Conservation (phyloP, 23 tunicate species). For the Halocynthia roretzi region DNA sequence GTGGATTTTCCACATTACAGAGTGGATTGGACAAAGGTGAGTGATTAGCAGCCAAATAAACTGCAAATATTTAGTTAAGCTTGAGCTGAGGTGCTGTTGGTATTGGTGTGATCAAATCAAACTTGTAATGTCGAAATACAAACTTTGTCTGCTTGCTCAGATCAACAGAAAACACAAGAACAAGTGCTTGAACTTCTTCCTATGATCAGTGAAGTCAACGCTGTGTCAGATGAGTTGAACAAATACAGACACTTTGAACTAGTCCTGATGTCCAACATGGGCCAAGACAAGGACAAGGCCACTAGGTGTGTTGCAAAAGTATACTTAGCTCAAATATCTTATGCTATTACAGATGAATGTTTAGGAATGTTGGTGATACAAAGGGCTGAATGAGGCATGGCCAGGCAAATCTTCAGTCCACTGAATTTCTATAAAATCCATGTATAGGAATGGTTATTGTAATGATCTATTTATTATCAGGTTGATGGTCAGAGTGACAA, state of each 20-base stretch:
- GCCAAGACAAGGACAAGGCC: constrained; percentile 73
- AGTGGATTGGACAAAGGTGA: constrained; percentile 88
- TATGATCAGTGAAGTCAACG: constrained; percentile 93
- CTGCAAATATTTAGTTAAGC: no score
- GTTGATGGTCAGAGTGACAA: constrained; percentile 90
- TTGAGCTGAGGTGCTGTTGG: no score
- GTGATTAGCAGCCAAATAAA: no score
- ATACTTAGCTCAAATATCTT: background rate
- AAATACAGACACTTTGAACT: constrained; percentile 93
- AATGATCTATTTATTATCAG: constrained; percentile 20
- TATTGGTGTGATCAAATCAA: no score
- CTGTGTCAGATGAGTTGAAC: constrained; percentile 96
- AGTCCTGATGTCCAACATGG: constrained; percentile 69
- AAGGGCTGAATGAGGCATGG: background rate
- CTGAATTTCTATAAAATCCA: background rate
- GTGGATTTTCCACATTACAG: constrained; percentile 80
- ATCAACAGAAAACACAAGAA: constrained; percentile 92
- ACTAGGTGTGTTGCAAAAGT: constrained; percentile 48
- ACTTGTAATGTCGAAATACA: no score
- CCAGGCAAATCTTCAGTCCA: background rate
- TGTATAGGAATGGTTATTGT: background rate
- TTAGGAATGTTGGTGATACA: background rate
- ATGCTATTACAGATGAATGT: background rate
- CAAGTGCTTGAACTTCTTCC: constrained; percentile 95
- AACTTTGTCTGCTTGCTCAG: constrained; percentile 5